Percentiles rank a stretch among this genome's conserved stretches.
Evolutionary conservation across 2,888 invertebrate genomes (phyloP).

Genomic region (Lasius fuliginosus): DNA sequence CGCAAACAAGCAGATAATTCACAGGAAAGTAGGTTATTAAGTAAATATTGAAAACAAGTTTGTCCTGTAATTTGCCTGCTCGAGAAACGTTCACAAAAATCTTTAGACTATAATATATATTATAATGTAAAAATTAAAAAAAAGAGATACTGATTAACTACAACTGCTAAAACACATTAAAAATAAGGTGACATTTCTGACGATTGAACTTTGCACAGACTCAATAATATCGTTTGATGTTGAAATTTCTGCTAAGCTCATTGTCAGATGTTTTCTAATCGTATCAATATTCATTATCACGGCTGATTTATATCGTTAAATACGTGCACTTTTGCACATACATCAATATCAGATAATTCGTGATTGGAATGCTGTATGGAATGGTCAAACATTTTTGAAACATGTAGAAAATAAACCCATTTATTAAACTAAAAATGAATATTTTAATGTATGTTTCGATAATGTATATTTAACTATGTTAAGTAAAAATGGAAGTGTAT

Average conservation of each 20-base stretch:
- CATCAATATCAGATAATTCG: not conserved
- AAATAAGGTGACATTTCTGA: not conserved
- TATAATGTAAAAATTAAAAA: not conserved
- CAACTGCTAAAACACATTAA: not conserved
- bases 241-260: not conserved
- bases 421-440: constrained; percentile 72
- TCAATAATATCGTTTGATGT: not conserved
- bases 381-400: not conserved
- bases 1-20: not conserved
- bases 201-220: not conserved
- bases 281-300: constrained; percentile 15
- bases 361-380: not conserved
- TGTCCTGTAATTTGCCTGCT: not conserved
- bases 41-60: constrained; percentile 9
- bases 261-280: constrained; percentile 9
- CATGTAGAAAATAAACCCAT: constrained; percentile 71
- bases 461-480: constrained; percentile 26
- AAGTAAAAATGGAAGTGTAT: constrained; percentile 2
- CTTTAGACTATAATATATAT: not conserved
- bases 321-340: not conserved
- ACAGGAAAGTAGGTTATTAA: constrained; percentile 7
- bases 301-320: not conserved
- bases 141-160: not conserved
- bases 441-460: constrained; percentile 39
- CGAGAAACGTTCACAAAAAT: not conserved